Conservation (phyloP, 1,140 invertebrate genomes). For the Andrena cerasifolii region DNA sequence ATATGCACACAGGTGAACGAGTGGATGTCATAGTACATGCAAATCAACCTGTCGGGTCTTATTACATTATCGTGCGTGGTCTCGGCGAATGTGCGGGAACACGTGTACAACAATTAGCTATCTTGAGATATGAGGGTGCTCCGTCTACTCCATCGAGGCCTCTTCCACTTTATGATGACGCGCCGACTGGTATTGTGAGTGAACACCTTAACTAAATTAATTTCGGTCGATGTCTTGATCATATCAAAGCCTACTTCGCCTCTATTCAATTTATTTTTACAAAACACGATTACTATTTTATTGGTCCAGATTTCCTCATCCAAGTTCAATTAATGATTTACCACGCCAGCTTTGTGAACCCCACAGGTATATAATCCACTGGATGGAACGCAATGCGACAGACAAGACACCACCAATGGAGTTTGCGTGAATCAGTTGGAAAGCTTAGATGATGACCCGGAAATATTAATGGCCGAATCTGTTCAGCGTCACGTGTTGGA, state of each 20-base stretch:
- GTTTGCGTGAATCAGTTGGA: slow-evolving; percentile 90
- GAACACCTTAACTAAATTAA: too few relatives aligned
- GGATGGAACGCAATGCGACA: slow-evolving; percentile 85
- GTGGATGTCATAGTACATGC: slow-evolving; percentile 85
- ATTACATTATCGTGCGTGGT: slow-evolving; percentile 84
- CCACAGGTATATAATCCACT: slow-evolving; percentile 89
- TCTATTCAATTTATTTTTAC: too few relatives aligned
- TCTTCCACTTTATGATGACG: slow-evolving; percentile 8
- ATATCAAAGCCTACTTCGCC: too few relatives aligned
- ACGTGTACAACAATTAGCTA: slow-evolving; percentile 53
- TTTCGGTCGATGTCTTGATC: slow-evolving; percentile 55
- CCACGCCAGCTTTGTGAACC: neutral
- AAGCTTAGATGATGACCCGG: slow-evolving; percentile 85
- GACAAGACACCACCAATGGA: slow-evolving; percentile 83
- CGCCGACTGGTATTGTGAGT: slow-evolving; percentile 22
- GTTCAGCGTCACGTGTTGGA: slow-evolving; percentile 90
- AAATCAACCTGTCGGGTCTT: slow-evolving; percentile 80
- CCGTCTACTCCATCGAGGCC: slow-evolving; percentile 3
- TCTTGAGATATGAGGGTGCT: slow-evolving; percentile 48
- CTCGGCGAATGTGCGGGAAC: slow-evolving; percentile 77
- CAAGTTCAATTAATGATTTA: too few relatives aligned
- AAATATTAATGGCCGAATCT: slow-evolving; percentile 78
- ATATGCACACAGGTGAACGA: slow-evolving; percentile 82
- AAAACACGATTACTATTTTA: too few relatives aligned
- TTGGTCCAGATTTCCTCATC: too few relatives aligned